phyloP scores from a whole-genome alignment of 2,797 vertebrate species.

The Premnoplex brunnescens region DNA sequence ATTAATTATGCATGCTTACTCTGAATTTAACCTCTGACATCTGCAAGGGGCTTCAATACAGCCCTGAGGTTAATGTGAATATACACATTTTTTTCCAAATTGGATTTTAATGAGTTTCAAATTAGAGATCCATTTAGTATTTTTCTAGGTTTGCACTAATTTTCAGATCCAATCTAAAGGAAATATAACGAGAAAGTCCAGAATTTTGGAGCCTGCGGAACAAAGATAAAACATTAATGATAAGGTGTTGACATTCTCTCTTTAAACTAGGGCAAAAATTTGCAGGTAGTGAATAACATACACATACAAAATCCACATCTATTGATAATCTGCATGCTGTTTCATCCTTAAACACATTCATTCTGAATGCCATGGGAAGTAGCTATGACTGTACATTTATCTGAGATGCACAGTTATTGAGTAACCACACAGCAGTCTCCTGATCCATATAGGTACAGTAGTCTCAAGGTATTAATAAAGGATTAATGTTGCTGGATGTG shows the following conservation, averaged over 20 bases:
- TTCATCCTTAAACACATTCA: neutral
- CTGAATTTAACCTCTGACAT: neutral
- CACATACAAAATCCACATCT: neutral
- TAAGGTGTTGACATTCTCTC: neutral
- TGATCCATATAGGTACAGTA: neutral
- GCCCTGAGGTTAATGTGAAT: neutral
- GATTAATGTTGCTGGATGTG: neutral
- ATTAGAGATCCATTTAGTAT: slow-evolving; percentile 18
- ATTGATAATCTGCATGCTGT: neutral
- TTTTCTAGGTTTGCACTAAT: neutral
- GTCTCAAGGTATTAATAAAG: neutral
- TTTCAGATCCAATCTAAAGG: slow-evolving; percentile 1
- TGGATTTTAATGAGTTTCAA: slow-evolving; percentile 7
- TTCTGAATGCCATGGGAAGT: neutral
- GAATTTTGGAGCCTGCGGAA: neutral
- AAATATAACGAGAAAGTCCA: neutral
- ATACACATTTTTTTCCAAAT: neutral
- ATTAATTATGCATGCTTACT: neutral
- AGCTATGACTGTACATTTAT: neutral
- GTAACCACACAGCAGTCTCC: neutral
- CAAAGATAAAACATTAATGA: slow-evolving; percentile 4
- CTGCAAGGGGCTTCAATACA: neutral
- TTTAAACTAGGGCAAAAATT: neutral
- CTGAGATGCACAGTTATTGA: neutral
- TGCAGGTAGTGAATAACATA: neutral